Conservation (phyloP, 2,113 vertebrate genomes). For the Diadophis punctatus region DNA sequence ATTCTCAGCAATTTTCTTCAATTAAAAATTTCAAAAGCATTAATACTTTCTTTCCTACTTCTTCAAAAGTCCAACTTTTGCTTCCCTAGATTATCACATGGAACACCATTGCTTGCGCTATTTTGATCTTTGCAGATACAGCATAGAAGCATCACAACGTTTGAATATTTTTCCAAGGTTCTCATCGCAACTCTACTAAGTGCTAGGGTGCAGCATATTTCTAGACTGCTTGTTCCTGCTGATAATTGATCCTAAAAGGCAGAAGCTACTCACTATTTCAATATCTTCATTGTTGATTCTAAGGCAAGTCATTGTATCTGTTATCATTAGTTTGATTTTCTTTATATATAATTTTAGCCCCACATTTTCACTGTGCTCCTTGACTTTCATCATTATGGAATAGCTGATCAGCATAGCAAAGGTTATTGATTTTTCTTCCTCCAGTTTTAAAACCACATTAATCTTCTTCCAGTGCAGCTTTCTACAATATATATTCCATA, state of each 20-base stretch:
- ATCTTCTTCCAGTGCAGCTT: not conserved
- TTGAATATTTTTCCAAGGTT: too few relatives aligned
- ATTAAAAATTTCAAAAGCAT: too few relatives aligned
- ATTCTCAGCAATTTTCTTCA: too few relatives aligned
- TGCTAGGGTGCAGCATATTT: too few relatives aligned
- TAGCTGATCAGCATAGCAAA: not conserved
- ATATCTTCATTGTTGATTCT: not conserved
- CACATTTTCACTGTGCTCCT: not conserved
- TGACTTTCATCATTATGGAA: not conserved
- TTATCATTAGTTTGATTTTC: not conserved
- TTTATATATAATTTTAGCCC: not conserved
- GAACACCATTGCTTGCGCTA: too few relatives aligned
- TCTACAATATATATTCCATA: not conserved
- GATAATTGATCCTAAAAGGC: not conserved
- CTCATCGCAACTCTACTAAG: too few relatives aligned
- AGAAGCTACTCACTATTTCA: not conserved
- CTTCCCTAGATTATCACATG: too few relatives aligned
- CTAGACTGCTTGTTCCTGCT: not conserved
- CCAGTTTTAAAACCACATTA: not conserved
- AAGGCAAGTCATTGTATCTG: not conserved
- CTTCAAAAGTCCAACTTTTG: too few relatives aligned
- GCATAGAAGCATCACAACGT: too few relatives aligned
- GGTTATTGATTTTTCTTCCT: not conserved
- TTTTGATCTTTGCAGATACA: too few relatives aligned
- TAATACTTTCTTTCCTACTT: too few relatives aligned